Conservation (phyloP, 37 sponge, comb jelly and placozoan species). For the Halichondria panicea region DNA sequence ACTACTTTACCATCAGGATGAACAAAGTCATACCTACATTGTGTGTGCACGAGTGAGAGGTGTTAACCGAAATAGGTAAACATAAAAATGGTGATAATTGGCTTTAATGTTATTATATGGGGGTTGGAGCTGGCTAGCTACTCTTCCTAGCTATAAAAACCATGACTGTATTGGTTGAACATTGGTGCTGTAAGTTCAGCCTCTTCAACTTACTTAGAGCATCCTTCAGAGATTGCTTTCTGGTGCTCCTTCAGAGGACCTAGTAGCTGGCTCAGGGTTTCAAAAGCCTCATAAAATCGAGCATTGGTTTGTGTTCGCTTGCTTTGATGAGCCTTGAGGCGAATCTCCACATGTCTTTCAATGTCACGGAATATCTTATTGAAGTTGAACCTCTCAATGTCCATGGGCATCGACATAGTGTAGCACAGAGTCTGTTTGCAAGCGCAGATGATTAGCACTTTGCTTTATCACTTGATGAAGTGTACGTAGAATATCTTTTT, state of each 20-base stretch:
- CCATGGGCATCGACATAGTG: no score
- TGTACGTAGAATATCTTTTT: no score
- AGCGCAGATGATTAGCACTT: no score
- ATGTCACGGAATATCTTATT: slow-evolving; percentile 60
- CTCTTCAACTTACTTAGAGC: slow-evolving; percentile 23
- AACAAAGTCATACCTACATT: slow-evolving; percentile 65
- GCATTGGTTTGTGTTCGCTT: slow-evolving; percentile 19
- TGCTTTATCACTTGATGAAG: no score
- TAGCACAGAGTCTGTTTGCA: no score
- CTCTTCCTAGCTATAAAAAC: no score
- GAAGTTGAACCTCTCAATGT: slow-evolving; percentile 21
- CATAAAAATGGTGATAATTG: no score
- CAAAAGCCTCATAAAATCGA: slow-evolving; percentile 39
- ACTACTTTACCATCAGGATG: slow-evolving; percentile 55
- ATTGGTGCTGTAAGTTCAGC: no score
- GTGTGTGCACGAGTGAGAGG: not conserved
- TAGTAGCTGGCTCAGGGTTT: slow-evolving; percentile 12
- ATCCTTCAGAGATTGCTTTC: slow-evolving; percentile 15
- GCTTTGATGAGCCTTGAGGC: slow-evolving; percentile 41
- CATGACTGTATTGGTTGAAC: no score
- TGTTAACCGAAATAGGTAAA: no score
- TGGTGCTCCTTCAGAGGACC: slow-evolving; percentile 35
- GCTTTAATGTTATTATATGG: no score
- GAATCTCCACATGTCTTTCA: slow-evolving; percentile 43
- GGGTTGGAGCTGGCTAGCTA: no score